phyloP scores from a whole-genome alignment of 2,888 invertebrate genomes.

The Caenorhabditis auriculariae region DNA sequence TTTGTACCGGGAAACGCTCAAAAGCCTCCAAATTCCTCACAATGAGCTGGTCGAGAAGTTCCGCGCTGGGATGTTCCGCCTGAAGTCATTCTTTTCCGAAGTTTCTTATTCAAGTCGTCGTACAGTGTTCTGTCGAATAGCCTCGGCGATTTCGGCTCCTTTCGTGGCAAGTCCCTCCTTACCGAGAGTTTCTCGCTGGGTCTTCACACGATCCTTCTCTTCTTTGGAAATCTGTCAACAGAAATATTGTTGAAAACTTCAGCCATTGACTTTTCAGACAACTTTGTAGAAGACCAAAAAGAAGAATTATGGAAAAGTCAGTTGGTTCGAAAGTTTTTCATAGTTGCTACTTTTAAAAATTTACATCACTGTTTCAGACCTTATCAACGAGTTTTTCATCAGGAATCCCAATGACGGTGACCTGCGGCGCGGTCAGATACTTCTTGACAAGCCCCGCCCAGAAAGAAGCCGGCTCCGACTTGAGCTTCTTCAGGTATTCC shows the following conservation, averaged over 20 bases:
- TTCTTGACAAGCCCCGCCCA: slow-evolving; percentile 74
- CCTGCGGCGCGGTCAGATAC: slow-evolving; percentile 42
- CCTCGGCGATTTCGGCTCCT: slow-evolving; percentile 71
- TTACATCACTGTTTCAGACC: slow-evolving; percentile 68
- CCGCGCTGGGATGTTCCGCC: slow-evolving; percentile 71
- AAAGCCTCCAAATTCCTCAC: slow-evolving; percentile 78
- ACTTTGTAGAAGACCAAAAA: neutral
- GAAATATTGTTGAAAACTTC: too few species aligned
- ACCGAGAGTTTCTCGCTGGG: slow-evolving; percentile 73
- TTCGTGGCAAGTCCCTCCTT: slow-evolving; percentile 74
- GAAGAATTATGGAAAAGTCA: neutral
- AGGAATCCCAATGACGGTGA: slow-evolving; percentile 69
- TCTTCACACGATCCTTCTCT: slow-evolving; percentile 75
- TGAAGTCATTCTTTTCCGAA: slow-evolving; percentile 25
- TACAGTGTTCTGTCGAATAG: slow-evolving; percentile 79
- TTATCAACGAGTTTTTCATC: slow-evolving; percentile 72
- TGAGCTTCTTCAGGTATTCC: slow-evolving; percentile 66
- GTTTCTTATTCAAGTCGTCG: neutral
- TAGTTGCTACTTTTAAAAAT: too few species aligned
- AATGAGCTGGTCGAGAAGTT: slow-evolving; percentile 75
- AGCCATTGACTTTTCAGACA: neutral
- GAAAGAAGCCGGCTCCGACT: slow-evolving; percentile 72
- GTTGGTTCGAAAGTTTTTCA: neutral
- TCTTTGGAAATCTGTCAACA: slow-evolving; percentile 63
- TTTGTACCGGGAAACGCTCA: slow-evolving; percentile 63